These are phyloP conservation scores for Coregonus suidteri DNA, from an alignment of 2,797 vertebrate genomes.

Conservation along the genomic window DNA sequence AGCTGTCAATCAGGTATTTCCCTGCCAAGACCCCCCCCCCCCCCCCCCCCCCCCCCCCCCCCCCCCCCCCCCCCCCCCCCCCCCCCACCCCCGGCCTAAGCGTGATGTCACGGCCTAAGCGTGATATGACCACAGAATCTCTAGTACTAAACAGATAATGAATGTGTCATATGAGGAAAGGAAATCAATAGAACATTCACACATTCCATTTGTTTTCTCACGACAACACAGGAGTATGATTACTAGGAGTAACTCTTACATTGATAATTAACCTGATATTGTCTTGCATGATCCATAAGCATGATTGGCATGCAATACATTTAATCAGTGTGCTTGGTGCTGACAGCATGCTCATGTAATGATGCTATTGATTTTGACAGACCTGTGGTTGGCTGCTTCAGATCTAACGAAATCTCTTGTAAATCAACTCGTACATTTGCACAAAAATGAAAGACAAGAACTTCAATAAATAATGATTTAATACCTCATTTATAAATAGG, in stretches of 20 bases:
- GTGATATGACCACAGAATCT: slow-evolving; percentile 29
- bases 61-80: too few relatives aligned
- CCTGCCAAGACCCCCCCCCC: background rate
- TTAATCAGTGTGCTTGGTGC: background rate
- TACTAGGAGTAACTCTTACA: slow-evolving; percentile 10
- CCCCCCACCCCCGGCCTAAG: too few relatives aligned
- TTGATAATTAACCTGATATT: slow-evolving; percentile 3
- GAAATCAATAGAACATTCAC: slow-evolving; percentile 54
- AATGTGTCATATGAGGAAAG: slow-evolving; percentile 30
- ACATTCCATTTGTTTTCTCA: slow-evolving; percentile 37
- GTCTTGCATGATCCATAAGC: background rate
- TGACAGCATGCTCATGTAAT: background rate
- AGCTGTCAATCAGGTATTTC: slow-evolving; percentile 51
- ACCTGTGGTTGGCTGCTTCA: background rate
- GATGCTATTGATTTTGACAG: slow-evolving; percentile 7
- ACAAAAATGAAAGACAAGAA: background rate
- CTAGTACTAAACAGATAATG: slow-evolving; percentile 50
- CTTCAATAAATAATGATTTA: background rate
- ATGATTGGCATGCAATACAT: slow-evolving; percentile 19
- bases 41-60: background rate
- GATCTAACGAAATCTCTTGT: background rate
- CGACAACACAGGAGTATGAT: slow-evolving; percentile 24
- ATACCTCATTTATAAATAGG: too few relatives aligned
- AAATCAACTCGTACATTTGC: slow-evolving; percentile 2
- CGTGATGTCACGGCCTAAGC: background rate